Evolutionary conservation across 2,113 vertebrate genomes (phyloP).

Genomic region (Lagopus leucura): DNA sequence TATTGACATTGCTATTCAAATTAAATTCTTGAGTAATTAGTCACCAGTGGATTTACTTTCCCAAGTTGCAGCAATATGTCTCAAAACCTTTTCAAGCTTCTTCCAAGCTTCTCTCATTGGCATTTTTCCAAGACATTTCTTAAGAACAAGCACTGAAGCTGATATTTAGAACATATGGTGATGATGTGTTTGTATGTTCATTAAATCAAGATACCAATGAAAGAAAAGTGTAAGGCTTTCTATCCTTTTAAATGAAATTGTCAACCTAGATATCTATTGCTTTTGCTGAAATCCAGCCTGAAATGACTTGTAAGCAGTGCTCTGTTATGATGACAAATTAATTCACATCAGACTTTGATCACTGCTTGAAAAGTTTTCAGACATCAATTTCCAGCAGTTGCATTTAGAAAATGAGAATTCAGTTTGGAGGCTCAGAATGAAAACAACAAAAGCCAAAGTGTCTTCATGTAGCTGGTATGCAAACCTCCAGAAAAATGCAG

Average conservation of each 20-base stretch:
- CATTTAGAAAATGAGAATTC: constrained; percentile 75
- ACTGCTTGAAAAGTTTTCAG: constrained; percentile 79
- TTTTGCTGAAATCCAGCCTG: constrained; percentile 77
- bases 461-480: constrained; percentile 45
- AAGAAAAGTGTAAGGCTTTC: constrained; percentile 80
- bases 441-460: constrained; percentile 68
- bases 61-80: constrained; percentile 78
- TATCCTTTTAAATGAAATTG: constrained; percentile 85
- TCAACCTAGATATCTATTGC: constrained; percentile 82
- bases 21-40: constrained; percentile 79
- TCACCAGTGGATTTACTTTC: constrained; percentile 79
- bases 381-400: constrained; percentile 76
- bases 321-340: constrained; percentile 84
- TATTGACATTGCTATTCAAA: constrained; percentile 77
- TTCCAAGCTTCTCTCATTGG: constrained; percentile 77
- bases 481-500: constrained; percentile 30
- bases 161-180: constrained; percentile 83
- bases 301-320: constrained; percentile 78
- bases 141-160: constrained; percentile 77
- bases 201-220: constrained; percentile 84
- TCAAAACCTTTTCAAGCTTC: constrained; percentile 81
- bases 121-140: constrained; percentile 81
- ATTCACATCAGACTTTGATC: constrained; percentile 84
- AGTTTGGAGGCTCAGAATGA: constrained; percentile 61
- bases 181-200: constrained; percentile 83